Base-by-base conservation (phyloP, 1,140 invertebrate species). In the Harpegnathos saltator region DNA sequence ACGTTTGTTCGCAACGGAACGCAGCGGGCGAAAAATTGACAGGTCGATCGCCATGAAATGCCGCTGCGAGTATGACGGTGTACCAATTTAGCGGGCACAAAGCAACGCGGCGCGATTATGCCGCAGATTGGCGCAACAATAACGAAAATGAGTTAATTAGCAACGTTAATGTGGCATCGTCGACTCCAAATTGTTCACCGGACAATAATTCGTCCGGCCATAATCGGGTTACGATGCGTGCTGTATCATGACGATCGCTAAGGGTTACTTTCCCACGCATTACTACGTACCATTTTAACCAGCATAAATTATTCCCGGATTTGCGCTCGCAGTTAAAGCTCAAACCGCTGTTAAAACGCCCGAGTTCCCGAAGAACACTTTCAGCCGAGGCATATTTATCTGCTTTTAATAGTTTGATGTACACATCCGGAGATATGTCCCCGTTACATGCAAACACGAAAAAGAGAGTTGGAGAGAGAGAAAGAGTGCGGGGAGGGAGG, bases 91-190 rank as follows among this genome's bases (percentile, higher is more conserved):
- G 33, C 11, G 54, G 44, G 44, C 38, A 80, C 75, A 80, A 80
- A 80, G 75, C 65, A 65, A 80, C 58, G 54, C 17, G 65, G 65
- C 33, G 52, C 65, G 65, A 80, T 80, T 80, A 71, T 48, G 68
- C 75, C 75, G n/a, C 75, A 80, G 65, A 80, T 80, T 80, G 75
- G 22, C 15, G 52, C 65, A 80, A 80, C 75, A 80, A 80, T 80
- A 80, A 80, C 75, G 75, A 80, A 80, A 80, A 80, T 80, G 65
- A 80, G 75, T 80, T 80, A 80, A 80, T 80, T 80, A 80, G 75
- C 75, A 71, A 80, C 75, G 71, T 80, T 80, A 80, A 80, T 80
- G 75, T 52, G 33, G 75, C 75, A 80, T 80, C 75, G 75, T 80
- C 75, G 75, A 80, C 65, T 80, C 75, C 33, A 80, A 80, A 80